Evolutionary conservation across 2,888 invertebrate genomes (phyloP).

Genomic region (Zygothrica quintamaculata): DNA sequence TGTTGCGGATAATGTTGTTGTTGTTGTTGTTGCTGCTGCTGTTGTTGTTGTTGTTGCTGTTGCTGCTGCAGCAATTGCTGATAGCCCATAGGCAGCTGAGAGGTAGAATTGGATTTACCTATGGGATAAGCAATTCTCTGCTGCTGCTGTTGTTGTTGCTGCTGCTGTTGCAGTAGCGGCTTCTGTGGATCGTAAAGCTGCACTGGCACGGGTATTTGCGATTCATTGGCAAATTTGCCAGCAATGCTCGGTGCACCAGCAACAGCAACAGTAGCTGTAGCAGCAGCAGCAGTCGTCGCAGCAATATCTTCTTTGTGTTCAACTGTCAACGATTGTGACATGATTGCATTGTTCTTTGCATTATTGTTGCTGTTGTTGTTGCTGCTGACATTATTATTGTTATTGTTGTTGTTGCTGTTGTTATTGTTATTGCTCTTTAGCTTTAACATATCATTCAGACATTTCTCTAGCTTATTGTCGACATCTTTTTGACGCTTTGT

Average conservation of each 20-base stretch:
- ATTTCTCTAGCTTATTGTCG: conserved; percentile 84
- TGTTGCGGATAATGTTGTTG: conserved; percentile 76
- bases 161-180: conserved; percentile 62
- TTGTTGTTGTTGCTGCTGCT: conserved; percentile 42
- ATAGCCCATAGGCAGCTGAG: conserved; percentile 82
- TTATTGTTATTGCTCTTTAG: conserved; percentile 65
- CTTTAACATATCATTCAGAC: conserved; percentile 83
- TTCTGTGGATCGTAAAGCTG: conserved; percentile 71
- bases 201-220: conserved; percentile 75
- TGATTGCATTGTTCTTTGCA: conserved; percentile 47
- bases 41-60: conserved; percentile 59
- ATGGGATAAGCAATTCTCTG: conserved; percentile 77
- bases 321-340: conserved; percentile 56
- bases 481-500: conserved; percentile 83
- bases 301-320: conserved; percentile 65
- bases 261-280: conserved; percentile 30
- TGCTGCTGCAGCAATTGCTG: conserved; percentile 76
- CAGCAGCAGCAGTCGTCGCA: conserved; percentile 41
- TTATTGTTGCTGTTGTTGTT: conserved; percentile 35
- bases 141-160: conserved; percentile 61
- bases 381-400: conserved; percentile 43
- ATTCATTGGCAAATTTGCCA: conserved; percentile 60
- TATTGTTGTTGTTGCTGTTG: conserved; percentile 38
- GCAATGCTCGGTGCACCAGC: conserved; percentile 7
- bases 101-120: conserved; percentile 83